Percentiles rank a stretch among this genome's conserved stretches.
Conservation (phyloP, 2,888 invertebrate genomes). For the Brachypalpus laphriformis region DNA sequence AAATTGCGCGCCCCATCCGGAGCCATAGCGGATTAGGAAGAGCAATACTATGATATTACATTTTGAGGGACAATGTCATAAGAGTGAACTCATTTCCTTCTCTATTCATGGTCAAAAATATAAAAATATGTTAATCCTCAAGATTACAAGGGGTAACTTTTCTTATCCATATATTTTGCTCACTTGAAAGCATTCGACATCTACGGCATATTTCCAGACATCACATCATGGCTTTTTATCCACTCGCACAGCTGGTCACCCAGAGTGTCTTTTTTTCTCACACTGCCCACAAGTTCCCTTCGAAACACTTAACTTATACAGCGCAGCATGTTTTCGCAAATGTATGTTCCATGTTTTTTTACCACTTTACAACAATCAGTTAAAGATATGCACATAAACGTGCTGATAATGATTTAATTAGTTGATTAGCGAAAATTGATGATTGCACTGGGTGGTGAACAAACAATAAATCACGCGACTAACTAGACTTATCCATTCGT, state of each 20-base stretch:
- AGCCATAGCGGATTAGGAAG: no score
- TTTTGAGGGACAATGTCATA: no score
- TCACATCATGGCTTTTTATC: neutral
- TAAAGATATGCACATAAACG: conserved; percentile 64
- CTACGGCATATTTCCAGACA: neutral
- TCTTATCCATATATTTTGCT: no score
- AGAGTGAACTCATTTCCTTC: no score
- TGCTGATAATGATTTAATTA: conserved; percentile 72
- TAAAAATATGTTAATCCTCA: no score
- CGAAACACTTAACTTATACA: conserved; percentile 38
- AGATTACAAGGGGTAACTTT: no score
- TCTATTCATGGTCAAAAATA: no score
- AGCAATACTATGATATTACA: no score
- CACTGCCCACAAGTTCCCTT: conserved; percentile 59
- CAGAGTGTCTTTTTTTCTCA: neutral
- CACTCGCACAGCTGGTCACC: neutral
- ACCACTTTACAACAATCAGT: conserved; percentile 62
- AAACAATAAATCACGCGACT: conserved; percentile 64
- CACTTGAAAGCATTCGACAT: neutral
- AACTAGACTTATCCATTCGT: conserved; percentile 45
- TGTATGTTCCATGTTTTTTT: conserved; percentile 66
- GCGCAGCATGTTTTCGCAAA: conserved; percentile 59
- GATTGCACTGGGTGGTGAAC: conserved; percentile 53
- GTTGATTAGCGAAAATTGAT: conserved; percentile 69
- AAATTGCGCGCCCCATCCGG: no score